Evolutionary conservation across 2,888 invertebrate species (phyloP), one percentile per base, ranked within the genome.

Genomic region (Stenoptilia bipunctidactyla): DNA sequence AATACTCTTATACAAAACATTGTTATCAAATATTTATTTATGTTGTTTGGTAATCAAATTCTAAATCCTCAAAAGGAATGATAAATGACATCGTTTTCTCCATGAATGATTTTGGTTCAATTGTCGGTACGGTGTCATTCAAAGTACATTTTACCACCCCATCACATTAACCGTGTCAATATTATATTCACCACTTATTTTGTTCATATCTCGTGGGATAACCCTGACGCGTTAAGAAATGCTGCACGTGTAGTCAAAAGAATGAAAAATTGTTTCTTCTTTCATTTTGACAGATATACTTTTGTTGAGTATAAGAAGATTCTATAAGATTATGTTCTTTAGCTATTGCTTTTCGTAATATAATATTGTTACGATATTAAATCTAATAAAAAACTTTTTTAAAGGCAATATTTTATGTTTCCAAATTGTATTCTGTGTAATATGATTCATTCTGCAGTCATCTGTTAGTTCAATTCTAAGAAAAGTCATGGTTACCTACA

Each of bases 1-100:
- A n/a, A n/a, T n/a, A n/a, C n/a, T n/a, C n/a, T n/a, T n/a, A n/a
- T n/a, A n/a, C n/a, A n/a, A n/a, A n/a, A n/a, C n/a, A n/a, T n/a
- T n/a, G n/a, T n/a, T n/a, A n/a, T n/a, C n/a, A n/a, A n/a, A n/a
- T n/a, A n/a, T n/a, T n/a, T n/a, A n/a, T n/a, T n/a, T n/a, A n/a
- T n/a, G n/a, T n/a, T n/a, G n/a, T n/a, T n/a, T n/a, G n/a, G n/a
- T n/a, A n/a, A n/a, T n/a, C n/a, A 20, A 3, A 20, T 20, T 20
- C 20, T 8, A 55, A 59, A 57, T 50, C 47, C 53, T 58, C 62
- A 65, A 67, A 64, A 56, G 42, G 56, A 56, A 80, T 83, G 80
- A 82, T 82, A 75, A 75, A 79, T 80, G 82, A 72, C 57, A 52
- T 52, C 51, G 59, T 66, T 71, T 63, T 65, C 60, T 65, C 61